Evolutionary conservation across 2,888 invertebrate species (phyloP), one percentile per base, ranked within the genome.

Genomic region (Xanthostigma xanthostigma): DNA sequence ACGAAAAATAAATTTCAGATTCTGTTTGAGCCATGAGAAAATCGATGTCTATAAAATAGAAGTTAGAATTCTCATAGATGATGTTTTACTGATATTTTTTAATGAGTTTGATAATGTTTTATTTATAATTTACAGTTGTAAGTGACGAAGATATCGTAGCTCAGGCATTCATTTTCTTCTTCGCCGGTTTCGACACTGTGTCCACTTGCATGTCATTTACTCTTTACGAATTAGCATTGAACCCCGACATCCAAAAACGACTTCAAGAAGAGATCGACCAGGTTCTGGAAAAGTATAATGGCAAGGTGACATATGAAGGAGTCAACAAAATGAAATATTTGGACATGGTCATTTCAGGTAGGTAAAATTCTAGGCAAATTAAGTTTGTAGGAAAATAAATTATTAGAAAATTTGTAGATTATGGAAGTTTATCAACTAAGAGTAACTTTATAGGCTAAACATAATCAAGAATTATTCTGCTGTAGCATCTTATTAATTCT

Each of bases 341-440:
- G 57, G 74, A 76, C 45, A 74, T 73, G 65, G 70, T 75, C 0
- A 57, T 73, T 2, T 65, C 66, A 53, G 67, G 68, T 67, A 54
- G 48, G 10, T 37, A 35, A 35, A 49, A 45, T 27, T 27, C 6
- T 27, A 6, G 27, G 6, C 27, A 17, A 17, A 17, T 4, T 3
- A 17, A 17, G 33, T 49, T 33, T 36, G 40, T 6, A 4, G 34
- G 36, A 37, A 36, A 27, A 35, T 39, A 17, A 45, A 49, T 11
- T 4, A 17, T 17, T 17, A 17, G 17, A 17, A 4, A 17, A 4
- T 3, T 17, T 17, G 17, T 17, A 17, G 17, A 17, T 17, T 17
- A 17, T 17, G 4, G 17, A 17, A 2, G 17, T 4, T 17, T 3
- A 17, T 3, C 17, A 17, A n/a, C n/a, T n/a, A n/a, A n/a, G n/a